Evolutionary conservation across 2,888 invertebrate genomes (phyloP).

Genomic region (Darwinula stevensoni): DNA sequence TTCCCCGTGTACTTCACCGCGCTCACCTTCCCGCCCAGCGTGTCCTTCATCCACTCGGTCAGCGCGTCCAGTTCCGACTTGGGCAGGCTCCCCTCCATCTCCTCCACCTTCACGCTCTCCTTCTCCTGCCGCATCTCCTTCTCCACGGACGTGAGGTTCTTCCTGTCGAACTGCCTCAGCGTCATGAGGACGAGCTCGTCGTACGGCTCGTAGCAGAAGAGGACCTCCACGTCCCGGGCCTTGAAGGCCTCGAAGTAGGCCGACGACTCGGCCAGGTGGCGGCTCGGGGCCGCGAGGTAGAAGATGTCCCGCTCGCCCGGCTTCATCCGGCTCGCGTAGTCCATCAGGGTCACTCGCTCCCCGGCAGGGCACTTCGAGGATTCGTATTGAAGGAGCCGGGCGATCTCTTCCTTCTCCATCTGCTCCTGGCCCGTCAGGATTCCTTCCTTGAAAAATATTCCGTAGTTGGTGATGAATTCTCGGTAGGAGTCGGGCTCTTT

Average conservation of each 20-base stretch:
- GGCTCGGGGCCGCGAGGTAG: slow-evolving; percentile 79
- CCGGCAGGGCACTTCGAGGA: slow-evolving; percentile 44
- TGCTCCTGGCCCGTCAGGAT: slow-evolving; percentile 57
- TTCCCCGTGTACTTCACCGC: slow-evolving; percentile 54
- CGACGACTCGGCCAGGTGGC: slow-evolving; percentile 65
- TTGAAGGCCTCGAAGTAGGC: slow-evolving; percentile 83
- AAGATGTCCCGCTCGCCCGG: slow-evolving; percentile 58
- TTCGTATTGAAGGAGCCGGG: slow-evolving; percentile 66
- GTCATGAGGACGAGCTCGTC: slow-evolving; percentile 84
- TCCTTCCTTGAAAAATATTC: slow-evolving; percentile 77
- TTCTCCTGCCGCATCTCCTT: slow-evolving; percentile 59
- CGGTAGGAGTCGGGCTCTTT: slow-evolving; percentile 53
- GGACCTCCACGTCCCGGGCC: slow-evolving; percentile 55
- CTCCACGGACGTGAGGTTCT: slow-evolving; percentile 57
- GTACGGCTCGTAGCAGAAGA: slow-evolving; percentile 89
- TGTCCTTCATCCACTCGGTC: slow-evolving; percentile 41
- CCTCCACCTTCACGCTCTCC: slow-evolving; percentile 15
- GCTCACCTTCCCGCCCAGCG: slow-evolving; percentile 44
- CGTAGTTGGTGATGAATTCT: slow-evolving; percentile 69
- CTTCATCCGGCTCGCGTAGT: slow-evolving; percentile 46
- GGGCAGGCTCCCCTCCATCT: slow-evolving; percentile 29
- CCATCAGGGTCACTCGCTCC: slow-evolving; percentile 35
- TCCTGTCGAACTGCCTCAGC: slow-evolving; percentile 43
- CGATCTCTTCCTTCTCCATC: slow-evolving; percentile 60
- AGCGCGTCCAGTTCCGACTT: slow-evolving; percentile 45